A percentile compares a stretch with the other conserved stretches of the same genome.
Conservation (phyloP, 2,113 vertebrate species). For the Syngnathus floridae region DNA sequence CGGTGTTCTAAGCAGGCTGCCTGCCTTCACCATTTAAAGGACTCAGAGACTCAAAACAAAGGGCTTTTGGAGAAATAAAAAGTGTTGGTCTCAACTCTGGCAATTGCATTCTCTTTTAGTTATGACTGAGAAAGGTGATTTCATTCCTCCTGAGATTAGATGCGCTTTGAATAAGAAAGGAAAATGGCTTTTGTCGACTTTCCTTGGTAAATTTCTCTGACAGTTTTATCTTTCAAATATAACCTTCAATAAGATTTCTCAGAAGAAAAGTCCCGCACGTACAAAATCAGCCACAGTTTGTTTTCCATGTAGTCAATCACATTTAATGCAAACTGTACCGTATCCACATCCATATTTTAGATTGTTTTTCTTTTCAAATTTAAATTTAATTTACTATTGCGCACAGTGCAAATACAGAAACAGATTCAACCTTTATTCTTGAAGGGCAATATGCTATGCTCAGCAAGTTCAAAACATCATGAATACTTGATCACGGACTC, state of each 20-base stretch:
- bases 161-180: constrained; percentile 26
- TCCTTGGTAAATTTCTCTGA: not conserved
- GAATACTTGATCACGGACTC: not conserved
- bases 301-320: not conserved
- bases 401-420: not conserved
- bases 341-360: not conserved
- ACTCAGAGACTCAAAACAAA: constrained; percentile 22
- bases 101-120: constrained; percentile 29
- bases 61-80: constrained; percentile 38
- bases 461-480: not conserved
- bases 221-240: not conserved
- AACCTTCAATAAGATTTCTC: constrained; percentile 3
- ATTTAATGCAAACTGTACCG: not conserved
- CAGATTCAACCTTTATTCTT: not conserved
- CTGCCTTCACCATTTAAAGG: constrained; percentile 29
- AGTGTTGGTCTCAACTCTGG: constrained; percentile 21
- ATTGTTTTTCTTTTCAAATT: no score
- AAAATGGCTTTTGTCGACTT: constrained; percentile 10
- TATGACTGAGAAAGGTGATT: constrained; percentile 15
- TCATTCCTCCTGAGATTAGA: constrained; percentile 22
- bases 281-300: not conserved
- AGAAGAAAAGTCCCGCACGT: not conserved
- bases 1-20: constrained; percentile 30
- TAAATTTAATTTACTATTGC: not conserved
- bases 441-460: not conserved